Percentiles rank a stretch among this genome's conserved stretches.
phyloP scores from a whole-genome alignment of 2,113 vertebrate species.

The Equus quagga region DNA sequence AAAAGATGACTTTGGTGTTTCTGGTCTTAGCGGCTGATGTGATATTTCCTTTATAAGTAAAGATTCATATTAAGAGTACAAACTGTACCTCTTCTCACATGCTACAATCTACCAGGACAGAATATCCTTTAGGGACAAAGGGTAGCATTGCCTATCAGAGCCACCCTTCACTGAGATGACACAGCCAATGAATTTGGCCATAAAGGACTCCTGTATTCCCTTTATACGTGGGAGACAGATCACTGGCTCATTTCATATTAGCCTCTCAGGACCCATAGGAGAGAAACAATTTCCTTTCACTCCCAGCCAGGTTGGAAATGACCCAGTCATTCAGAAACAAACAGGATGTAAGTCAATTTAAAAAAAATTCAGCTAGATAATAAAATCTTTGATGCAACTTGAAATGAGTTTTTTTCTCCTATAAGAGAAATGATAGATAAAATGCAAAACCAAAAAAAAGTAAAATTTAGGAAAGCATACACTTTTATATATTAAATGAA shows the following conservation, averaged over 20 bases:
- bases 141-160: background rate
- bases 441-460: slow-evolving; percentile 16
- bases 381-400: slow-evolving; percentile 71
- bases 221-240: background rate
- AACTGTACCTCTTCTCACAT: background rate
- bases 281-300: slow-evolving; percentile 76
- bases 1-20: background rate
- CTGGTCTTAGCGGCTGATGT: background rate
- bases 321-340: slow-evolving; percentile 78
- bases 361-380: slow-evolving; percentile 61
- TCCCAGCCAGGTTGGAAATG: slow-evolving; percentile 74
- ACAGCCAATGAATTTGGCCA: background rate
- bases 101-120: background rate
- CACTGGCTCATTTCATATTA: slow-evolving; percentile 52
- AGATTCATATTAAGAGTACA: background rate
- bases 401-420: slow-evolving; percentile 31
- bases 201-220: slow-evolving; percentile 60
- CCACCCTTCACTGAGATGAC: background rate
- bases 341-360: slow-evolving; percentile 74
- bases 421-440: slow-evolving; percentile 35
- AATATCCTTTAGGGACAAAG: slow-evolving; percentile 20
- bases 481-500: slow-evolving; percentile 34
- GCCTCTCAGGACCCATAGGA: slow-evolving; percentile 64
- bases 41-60: background rate
- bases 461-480: slow-evolving; percentile 18